phyloP scores from a whole-genome alignment of 2,797 vertebrate species.

The Halcyon smyrnensis region DNA sequence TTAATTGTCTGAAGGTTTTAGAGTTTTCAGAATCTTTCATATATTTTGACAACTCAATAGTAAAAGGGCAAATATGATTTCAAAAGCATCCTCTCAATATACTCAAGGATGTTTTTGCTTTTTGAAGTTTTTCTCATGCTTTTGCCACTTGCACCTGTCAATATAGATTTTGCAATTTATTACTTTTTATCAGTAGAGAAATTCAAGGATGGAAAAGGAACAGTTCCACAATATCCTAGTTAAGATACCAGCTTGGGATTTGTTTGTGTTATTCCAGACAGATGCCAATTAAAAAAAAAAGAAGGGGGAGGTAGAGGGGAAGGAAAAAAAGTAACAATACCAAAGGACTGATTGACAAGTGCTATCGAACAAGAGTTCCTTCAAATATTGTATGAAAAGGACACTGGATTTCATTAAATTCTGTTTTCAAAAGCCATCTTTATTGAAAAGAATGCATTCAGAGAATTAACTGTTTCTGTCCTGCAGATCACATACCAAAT shows the following conservation, averaged over 20 bases:
- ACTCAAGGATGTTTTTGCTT: background rate
- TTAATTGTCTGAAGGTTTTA: background rate
- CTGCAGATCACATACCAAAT: background rate
- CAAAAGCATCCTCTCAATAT: background rate
- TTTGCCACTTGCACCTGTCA: background rate
- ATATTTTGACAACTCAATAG: background rate
- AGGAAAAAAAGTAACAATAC: constrained; percentile 25
- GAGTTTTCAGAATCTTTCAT: background rate
- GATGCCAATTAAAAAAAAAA: constrained; percentile 34
- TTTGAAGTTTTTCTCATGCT: background rate
- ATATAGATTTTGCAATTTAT: background rate
- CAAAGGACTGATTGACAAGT: constrained; percentile 62
- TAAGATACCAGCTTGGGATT: constrained; percentile 58
- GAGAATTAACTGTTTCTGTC: constrained; percentile 68
- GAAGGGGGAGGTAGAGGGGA: accelerated
- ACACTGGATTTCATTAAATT: constrained; percentile 70
- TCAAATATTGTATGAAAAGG: constrained; percentile 73
- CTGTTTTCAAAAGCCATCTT: constrained; percentile 61
- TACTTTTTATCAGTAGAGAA: background rate
- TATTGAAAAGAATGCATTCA: constrained; percentile 54
- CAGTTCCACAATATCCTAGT: background rate
- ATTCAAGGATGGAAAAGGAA: background rate
- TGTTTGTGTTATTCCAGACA: constrained; percentile 65
- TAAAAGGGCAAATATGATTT: background rate
- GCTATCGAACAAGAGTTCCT: constrained; percentile 58